Evolutionary conservation across 2,888 invertebrate species (phyloP).

Genomic region (Drosophila multiciliata): DNA sequence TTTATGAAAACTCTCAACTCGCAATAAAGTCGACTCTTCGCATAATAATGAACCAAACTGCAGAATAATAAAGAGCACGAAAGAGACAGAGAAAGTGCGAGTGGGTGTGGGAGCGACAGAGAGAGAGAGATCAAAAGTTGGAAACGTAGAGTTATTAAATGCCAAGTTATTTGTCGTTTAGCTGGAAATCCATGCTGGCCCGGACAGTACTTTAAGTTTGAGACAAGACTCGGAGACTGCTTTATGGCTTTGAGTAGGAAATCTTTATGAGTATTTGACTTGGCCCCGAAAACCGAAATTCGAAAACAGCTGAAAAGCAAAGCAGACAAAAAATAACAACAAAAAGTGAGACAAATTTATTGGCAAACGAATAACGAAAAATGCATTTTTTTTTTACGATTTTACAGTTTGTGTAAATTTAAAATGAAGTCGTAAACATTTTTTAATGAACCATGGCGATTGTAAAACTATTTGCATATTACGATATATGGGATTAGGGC

Average conservation of each 20-base stretch:
- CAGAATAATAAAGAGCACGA: constrained; percentile 3
- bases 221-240: constrained; percentile 68
- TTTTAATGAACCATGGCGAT: constrained; percentile 68
- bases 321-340: constrained; percentile 1
- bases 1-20: constrained; percentile 54
- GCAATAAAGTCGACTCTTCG: constrained; percentile 59
- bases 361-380: constrained; percentile 70
- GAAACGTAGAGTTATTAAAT: constrained; percentile 74
- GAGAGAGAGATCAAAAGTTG: constrained; percentile 20
- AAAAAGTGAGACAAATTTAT: constrained; percentile 68
- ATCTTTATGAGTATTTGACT: constrained; percentile 67
- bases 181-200: constrained; percentile 74
- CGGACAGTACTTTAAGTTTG: constrained; percentile 64
- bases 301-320: not conserved
- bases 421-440: constrained; percentile 73
- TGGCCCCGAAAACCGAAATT: constrained; percentile 29
- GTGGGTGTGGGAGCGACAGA: not conserved
- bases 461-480: constrained; percentile 70
- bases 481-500: constrained; percentile 23
- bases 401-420: constrained; percentile 53
- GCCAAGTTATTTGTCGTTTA: constrained; percentile 81
- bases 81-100: not conserved
- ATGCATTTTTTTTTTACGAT: constrained; percentile 59
- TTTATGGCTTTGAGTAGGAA: constrained; percentile 77
- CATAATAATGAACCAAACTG: constrained; percentile 62